These are phyloP conservation scores for Beroe forskalii DNA, from an alignment of 37 sponge, comb jelly and placozoan species.

Conservation along the genomic window DNA sequence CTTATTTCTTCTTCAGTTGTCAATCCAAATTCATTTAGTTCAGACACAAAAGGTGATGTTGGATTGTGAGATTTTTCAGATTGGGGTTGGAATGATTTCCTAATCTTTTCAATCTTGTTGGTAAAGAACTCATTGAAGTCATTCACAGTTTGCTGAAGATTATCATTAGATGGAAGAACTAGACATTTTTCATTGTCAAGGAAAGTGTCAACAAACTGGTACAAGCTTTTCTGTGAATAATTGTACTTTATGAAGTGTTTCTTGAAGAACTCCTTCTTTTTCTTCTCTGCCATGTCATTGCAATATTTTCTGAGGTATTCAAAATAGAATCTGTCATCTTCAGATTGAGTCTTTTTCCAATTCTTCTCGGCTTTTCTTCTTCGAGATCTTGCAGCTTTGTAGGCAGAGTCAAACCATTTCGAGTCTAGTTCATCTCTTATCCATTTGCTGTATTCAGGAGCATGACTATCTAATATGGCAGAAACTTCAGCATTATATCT, in stretches of 20 bases:
- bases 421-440: not conserved
- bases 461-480: not conserved
- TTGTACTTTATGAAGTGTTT: not conserved
- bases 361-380: not conserved
- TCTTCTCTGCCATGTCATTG: not conserved
- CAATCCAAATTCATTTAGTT: not conserved
- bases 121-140: not conserved
- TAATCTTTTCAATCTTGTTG: not conserved
- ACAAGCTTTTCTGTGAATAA: not conserved
- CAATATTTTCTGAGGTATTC: not conserved
- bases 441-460: not conserved
- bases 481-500: not conserved
- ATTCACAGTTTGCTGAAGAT: not conserved
- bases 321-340: not conserved
- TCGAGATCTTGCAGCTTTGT: not conserved
- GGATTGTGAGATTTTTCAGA: not conserved
- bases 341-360: not conserved
- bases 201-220: not conserved
- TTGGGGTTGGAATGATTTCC: not conserved
- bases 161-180: not conserved
- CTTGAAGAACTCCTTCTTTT: conserved; percentile 6
- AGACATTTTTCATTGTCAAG: not conserved
- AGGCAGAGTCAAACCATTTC: not conserved
- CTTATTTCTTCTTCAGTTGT: not conserved
- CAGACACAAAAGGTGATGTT: not conserved